Percentiles rank a stretch among this genome's conserved stretches.
Evolutionary conservation across 2,113 vertebrate species (phyloP).

Genomic region (Corydoras sp.): DNA sequence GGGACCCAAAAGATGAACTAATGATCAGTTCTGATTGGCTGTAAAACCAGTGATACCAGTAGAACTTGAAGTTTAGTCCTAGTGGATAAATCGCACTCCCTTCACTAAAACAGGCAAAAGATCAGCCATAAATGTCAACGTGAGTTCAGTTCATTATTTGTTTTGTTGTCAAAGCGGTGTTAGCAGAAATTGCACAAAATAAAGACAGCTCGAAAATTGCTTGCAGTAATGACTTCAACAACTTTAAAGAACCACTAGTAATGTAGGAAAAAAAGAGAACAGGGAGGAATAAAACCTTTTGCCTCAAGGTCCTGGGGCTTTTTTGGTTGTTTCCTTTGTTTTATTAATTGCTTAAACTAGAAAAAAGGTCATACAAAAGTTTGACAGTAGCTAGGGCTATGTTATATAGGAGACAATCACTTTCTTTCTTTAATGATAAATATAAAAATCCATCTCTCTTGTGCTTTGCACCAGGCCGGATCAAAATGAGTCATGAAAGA

Average conservation of each 20-base stretch:
- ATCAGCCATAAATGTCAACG: conserved; percentile 5
- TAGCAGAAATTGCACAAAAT: neutral
- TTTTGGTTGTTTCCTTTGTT: conserved; percentile 8
- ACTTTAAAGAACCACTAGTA: conserved; percentile 9
- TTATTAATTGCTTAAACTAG: neutral
- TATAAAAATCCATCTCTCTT: no score
- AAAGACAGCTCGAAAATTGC: neutral
- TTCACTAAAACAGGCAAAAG: neutral
- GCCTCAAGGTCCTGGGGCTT: neutral
- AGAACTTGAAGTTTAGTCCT: neutral
- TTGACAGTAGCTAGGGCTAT: no score
- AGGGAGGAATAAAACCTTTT: neutral
- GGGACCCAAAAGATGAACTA: no score
- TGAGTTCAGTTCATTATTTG: neutral
- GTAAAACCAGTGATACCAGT: neutral
- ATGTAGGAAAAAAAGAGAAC: conserved; percentile 6
- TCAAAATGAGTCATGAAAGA: neutral
- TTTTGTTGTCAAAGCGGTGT: neutral
- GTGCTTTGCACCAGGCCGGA: no score
- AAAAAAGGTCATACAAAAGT: neutral
- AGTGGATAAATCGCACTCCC: neutral
- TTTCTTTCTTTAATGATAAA: no score
- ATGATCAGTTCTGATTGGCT: no score
- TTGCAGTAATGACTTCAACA: conserved; percentile 20
- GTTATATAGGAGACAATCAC: no score